phyloP scores from a whole-genome alignment of 2,888 invertebrate species.

The Drosophila rubida region DNA sequence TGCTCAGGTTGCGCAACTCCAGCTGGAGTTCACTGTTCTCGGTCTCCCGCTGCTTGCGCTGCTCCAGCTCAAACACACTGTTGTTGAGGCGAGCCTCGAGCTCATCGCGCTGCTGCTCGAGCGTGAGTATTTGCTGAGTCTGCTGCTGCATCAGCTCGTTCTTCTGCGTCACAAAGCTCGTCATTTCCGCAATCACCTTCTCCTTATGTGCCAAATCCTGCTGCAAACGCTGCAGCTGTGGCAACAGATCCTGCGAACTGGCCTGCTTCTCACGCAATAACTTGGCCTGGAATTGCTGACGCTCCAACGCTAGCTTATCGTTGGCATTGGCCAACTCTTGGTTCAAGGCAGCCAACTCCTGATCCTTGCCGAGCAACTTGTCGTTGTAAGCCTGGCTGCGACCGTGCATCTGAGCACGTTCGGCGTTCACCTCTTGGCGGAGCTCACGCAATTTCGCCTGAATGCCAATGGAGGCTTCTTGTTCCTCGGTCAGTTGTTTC shows the following conservation, averaged over 20 bases:
- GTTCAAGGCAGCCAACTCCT: slow-evolving; percentile 77
- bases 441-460: slow-evolving; percentile 93
- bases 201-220: slow-evolving; percentile 82
- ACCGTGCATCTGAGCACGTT: slow-evolving; percentile 82
- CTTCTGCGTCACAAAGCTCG: slow-evolving; percentile 78
- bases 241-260: slow-evolving; percentile 81
- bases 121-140: slow-evolving; percentile 74
- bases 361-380: slow-evolving; percentile 81
- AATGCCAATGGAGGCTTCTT: slow-evolving; percentile 90
- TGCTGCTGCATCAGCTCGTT: slow-evolving; percentile 82
- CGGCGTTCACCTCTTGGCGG: slow-evolving; percentile 85
- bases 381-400: slow-evolving; percentile 81
- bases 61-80: slow-evolving; percentile 82
- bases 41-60: slow-evolving; percentile 79
- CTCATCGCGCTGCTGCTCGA: slow-evolving; percentile 83
- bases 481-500: slow-evolving; percentile 90
- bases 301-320: slow-evolving; percentile 82
- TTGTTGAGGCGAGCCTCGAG: slow-evolving; percentile 80
- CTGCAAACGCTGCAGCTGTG: slow-evolving; percentile 82
- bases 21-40: slow-evolving; percentile 82
- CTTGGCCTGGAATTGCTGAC: slow-evolving; percentile 83
- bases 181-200: slow-evolving; percentile 81
- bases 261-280: slow-evolving; percentile 82
- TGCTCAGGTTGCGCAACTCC: slow-evolving; percentile 83
- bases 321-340: slow-evolving; percentile 82